phyloP scores from a whole-genome alignment of 2,113 vertebrate species.

The Rhombomys opimus region DNA sequence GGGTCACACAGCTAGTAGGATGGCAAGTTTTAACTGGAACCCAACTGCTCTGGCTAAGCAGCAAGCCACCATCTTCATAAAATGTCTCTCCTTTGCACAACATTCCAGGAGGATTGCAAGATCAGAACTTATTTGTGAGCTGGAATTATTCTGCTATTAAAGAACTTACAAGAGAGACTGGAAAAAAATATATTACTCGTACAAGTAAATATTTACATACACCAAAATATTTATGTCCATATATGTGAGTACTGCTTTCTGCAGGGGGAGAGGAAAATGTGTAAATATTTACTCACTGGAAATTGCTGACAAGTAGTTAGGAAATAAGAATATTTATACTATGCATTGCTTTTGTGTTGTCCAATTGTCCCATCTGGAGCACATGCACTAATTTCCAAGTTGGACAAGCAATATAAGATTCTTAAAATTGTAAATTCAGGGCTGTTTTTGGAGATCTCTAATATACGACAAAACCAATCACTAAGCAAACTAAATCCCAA shows the following conservation, averaged over 20 bases:
- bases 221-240: constrained; percentile 82
- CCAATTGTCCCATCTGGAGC: constrained; percentile 75
- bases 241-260: constrained; percentile 80
- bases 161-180: constrained; percentile 74
- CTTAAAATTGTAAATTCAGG: constrained; percentile 69
- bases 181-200: constrained; percentile 79
- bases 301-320: constrained; percentile 81
- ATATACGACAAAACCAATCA: constrained; percentile 35
- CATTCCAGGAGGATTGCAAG: constrained; percentile 59
- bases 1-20: background rate
- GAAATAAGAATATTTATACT: constrained; percentile 81
- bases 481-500: constrained; percentile 61
- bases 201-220: constrained; percentile 81
- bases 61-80: constrained; percentile 41
- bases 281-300: constrained; percentile 82
- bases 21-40: background rate
- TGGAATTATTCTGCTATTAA: constrained; percentile 74
- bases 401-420: constrained; percentile 68
- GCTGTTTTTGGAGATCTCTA: constrained; percentile 50
- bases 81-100: constrained; percentile 59
- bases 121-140: constrained; percentile 78
- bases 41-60: constrained; percentile 26
- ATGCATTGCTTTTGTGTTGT: constrained; percentile 74
- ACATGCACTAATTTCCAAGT: constrained; percentile 72
- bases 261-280: constrained; percentile 69